Percentiles rank a stretch among this genome's conserved stretches.
These are phyloP conservation scores for Fabriciana adippe DNA, from an alignment of 2,888 invertebrate genomes.

Conservation along the genomic window DNA sequence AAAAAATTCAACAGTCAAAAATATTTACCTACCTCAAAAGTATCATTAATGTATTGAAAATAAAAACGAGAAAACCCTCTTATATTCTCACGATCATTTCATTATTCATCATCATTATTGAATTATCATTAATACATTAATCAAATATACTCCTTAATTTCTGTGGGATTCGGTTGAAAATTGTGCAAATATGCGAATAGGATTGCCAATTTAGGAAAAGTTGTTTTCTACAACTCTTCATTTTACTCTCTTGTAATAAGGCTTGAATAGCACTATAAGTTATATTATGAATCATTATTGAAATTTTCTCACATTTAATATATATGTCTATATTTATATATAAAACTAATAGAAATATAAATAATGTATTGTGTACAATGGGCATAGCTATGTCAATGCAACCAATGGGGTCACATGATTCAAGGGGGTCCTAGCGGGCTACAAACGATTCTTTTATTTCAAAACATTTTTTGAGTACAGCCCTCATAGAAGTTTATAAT, in stretches of 20 bases:
- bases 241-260: not conserved
- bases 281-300: not conserved
- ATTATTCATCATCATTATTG: conserved; percentile 14
- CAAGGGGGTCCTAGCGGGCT: no score
- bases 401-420: no score
- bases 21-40: not conserved
- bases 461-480: no score
- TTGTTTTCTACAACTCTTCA: not conserved
- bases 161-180: not conserved
- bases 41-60: not conserved
- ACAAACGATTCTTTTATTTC: no score
- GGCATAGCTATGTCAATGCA: no score
- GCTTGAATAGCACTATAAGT: not conserved
- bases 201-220: not conserved
- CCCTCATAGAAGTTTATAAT: no score
- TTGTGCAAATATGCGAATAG: not conserved
- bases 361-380: no score
- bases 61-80: not conserved
- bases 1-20: no score
- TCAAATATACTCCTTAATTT: not conserved
- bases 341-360: no score
- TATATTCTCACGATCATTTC: conserved; percentile 11
- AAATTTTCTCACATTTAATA: not conserved
- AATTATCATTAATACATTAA: not conserved
- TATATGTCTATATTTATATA: not conserved